Evolutionary conservation across 2,888 invertebrate genomes (phyloP).

Genomic region (Trichopoda pennipes): DNA sequence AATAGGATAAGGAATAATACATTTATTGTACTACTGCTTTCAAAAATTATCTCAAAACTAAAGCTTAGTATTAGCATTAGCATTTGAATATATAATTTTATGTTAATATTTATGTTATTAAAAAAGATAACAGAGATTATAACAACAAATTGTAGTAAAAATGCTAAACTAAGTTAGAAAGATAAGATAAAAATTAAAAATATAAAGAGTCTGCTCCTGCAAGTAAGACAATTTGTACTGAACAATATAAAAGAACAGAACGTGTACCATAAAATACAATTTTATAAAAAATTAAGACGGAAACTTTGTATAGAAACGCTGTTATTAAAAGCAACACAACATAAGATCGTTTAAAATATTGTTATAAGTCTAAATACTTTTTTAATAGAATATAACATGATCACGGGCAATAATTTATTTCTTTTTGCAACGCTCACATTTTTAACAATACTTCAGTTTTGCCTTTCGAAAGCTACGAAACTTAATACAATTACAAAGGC

Average conservation of each 20-base stretch:
- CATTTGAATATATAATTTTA: too few species aligned
- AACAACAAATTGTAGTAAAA: too few species aligned
- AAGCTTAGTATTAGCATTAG: too few species aligned
- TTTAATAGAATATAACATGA: neutral
- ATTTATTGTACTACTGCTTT: too few species aligned
- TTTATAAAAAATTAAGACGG: too few species aligned
- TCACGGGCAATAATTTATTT: neutral
- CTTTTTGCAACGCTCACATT: neutral
- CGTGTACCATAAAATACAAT: neutral
- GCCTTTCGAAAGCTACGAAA: slow-evolving; percentile 38
- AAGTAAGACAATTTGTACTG: neutral
- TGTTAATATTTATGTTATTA: too few species aligned
- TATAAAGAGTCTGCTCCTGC: neutral
- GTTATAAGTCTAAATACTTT: neutral
- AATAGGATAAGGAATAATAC: too few species aligned
- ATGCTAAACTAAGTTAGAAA: neutral
- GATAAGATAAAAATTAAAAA: neutral
- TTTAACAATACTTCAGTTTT: slow-evolving; percentile 15
- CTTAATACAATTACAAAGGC: neutral
- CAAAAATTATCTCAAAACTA: too few species aligned
- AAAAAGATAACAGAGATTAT: too few species aligned
- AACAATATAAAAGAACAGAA: neutral
- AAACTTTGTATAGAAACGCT: too few species aligned
- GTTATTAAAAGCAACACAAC: too few species aligned
- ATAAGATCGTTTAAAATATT: too few species aligned